phyloP scores from a whole-genome alignment of 2,797 vertebrate species.

The Apogon hyalosoma region DNA sequence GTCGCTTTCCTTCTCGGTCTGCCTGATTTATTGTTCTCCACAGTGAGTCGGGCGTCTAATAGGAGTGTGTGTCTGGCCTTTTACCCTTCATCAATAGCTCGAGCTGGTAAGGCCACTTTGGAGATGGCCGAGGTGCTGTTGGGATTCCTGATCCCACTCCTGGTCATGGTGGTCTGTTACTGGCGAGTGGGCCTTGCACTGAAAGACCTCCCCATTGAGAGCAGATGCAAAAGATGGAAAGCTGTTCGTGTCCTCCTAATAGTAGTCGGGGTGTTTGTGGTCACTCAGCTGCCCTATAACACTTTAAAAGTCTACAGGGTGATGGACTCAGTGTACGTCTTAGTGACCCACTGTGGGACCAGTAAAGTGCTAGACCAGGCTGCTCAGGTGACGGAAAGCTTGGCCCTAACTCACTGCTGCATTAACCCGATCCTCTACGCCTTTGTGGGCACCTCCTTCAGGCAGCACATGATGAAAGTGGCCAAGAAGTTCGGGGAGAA shows the following conservation, averaged over 20 bases:
- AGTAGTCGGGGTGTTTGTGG: constrained; percentile 88
- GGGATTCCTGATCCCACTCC: constrained; percentile 90
- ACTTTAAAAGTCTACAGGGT: constrained; percentile 87
- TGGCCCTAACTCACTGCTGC: constrained; percentile 91
- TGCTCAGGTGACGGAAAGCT: constrained; percentile 87
- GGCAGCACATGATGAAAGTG: constrained; percentile 84
- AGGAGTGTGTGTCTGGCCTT: constrained; percentile 82
- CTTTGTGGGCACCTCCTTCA: constrained; percentile 91
- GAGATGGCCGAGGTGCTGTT: constrained; percentile 89
- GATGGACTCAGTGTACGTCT: constrained; percentile 86
- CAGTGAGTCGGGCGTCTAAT: constrained; percentile 74
- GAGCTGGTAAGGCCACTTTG: constrained; percentile 82
- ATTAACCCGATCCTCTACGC: constrained; percentile 92
- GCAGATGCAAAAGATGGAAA: constrained; percentile 81
- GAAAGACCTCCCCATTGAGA: constrained; percentile 75
- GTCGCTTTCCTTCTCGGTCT: constrained; percentile 86
- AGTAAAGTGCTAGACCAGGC: constrained; percentile 89
- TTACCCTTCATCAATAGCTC: constrained; percentile 81
- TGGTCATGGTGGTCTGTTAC: constrained; percentile 91
- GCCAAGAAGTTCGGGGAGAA: constrained; percentile 82
- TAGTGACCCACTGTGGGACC: constrained; percentile 85
- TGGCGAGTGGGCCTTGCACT: constrained; percentile 81
- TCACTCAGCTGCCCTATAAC: constrained; percentile 94
- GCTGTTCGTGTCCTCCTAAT: constrained; percentile 87
- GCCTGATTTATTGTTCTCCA: constrained; percentile 88